Evolutionary conservation across 1,140 invertebrate species (phyloP).

Genomic region (Agrypnia vestita): DNA sequence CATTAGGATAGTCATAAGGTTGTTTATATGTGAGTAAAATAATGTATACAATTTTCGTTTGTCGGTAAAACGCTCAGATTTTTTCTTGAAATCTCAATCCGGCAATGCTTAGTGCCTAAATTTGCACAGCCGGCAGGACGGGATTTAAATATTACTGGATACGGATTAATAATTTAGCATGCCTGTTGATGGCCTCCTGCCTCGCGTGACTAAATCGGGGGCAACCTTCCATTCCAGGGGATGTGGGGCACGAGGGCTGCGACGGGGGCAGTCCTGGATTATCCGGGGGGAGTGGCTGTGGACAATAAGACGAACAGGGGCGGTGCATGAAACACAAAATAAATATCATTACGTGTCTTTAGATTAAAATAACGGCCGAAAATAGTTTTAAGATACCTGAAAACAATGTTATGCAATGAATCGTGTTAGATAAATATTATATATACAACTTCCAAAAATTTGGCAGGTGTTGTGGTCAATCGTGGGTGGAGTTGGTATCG

Average conservation of each 20-base stretch:
- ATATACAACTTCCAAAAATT: too few species aligned
- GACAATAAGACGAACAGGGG: background rate
- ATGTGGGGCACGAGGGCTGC: background rate
- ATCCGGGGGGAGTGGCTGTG: slow-evolving; percentile 3
- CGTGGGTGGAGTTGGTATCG: too few species aligned
- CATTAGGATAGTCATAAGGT: too few species aligned
- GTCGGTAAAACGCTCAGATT: background rate
- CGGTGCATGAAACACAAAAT: background rate
- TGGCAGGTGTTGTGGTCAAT: too few species aligned
- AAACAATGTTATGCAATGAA: too few species aligned
- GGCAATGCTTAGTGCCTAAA: background rate
- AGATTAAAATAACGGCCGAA: too few species aligned
- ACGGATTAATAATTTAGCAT: slow-evolving; percentile 36
- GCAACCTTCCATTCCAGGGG: background rate
- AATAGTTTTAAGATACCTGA: too few species aligned
- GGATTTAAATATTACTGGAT: slow-evolving; percentile 25
- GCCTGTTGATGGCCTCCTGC: slow-evolving; percentile 12
- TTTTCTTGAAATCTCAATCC: background rate
- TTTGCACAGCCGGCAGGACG: background rate
- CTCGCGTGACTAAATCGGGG: background rate
- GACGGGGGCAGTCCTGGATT: slow-evolving; percentile 9
- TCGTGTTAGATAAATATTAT: too few species aligned
- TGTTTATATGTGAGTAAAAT: too few species aligned
- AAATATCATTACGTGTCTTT: background rate
- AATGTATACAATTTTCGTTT: too few species aligned